These are phyloP conservation scores for Scaptomyza flava DNA, from an alignment of 2,888 invertebrate genomes.

Conservation along the genomic window DNA sequence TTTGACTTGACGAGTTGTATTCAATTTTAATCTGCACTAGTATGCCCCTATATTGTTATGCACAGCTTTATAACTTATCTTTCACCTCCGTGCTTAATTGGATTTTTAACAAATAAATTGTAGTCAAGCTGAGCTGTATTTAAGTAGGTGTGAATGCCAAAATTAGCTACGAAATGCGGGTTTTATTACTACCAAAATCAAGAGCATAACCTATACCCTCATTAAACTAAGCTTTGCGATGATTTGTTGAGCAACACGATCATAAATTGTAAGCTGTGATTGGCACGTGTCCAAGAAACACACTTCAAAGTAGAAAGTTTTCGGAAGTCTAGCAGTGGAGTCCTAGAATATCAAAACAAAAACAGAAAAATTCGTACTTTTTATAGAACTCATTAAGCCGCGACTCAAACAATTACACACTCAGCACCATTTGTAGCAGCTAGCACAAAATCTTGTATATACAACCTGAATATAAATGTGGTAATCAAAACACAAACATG, in stretches of 20 bases:
- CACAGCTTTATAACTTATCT: constrained; percentile 33
- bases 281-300: constrained; percentile 43
- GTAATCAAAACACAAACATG: constrained; percentile 64
- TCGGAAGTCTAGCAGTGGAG: constrained; percentile 28
- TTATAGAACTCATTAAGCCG: constrained; percentile 35
- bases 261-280: constrained; percentile 36
- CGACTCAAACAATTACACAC: constrained; percentile 18
- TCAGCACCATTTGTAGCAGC: constrained; percentile 1
- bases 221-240: constrained; percentile 48
- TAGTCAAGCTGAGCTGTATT: constrained; percentile 46
- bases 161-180: constrained; percentile 15
- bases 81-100: constrained; percentile 52
- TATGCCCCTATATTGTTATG: constrained; percentile 8
- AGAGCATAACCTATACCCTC: constrained; percentile 70
- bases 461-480: constrained; percentile 66
- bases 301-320: constrained; percentile 28
- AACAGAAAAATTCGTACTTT: neutral
- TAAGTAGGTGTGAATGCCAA: constrained; percentile 58
- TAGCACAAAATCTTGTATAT: neutral
- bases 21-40: constrained; percentile 12
- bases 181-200: constrained; percentile 49
- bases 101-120: constrained; percentile 47
- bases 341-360: constrained; percentile 6
- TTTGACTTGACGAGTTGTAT: neutral
- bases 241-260: constrained; percentile 39